Base-by-base conservation (phyloP, 2,888 invertebrate species). In the Brachyptera risi region DNA sequence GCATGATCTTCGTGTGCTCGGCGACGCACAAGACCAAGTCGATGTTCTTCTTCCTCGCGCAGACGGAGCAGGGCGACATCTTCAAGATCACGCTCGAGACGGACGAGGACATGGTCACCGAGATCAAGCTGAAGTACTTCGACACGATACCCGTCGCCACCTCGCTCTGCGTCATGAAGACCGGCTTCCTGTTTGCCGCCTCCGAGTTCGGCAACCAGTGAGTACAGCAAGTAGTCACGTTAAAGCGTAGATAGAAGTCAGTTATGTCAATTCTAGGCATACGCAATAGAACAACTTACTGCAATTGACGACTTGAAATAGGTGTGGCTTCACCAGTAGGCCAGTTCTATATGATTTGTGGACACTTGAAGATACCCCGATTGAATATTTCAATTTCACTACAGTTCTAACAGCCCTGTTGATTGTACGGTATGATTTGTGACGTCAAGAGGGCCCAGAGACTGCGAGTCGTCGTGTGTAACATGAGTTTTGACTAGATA, bases 181-280 rank as follows among this genome's bases (percentile, higher is more conserved):
- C 98, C 60, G 99, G 99, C 1, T 99, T 99, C 74, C 78, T 99
- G 17, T 99, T 99, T 79, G 92, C 98, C 9, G 98, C 98, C 1
- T 91, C 94, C 26, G 99, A 99, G 78, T 99, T 98, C 84, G 98
- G 98, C 69, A 99, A 99, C 79, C 99, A 99, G 96, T 97, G 81
- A 91, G 96, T 91, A 31, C 31, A 31, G 31, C 7, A 31, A n/a
- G n/a, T n/a, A n/a, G n/a, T 31, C 11, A 7, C 31, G 11, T 31
- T 31, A 31, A n/a, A n/a, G n/a, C n/a, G n/a, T 31, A 7, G 31
- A 31, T 31, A 7, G 31, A 31, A 31, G 31, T 11, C 31, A 31
- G 31, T 31, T 7, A n/a, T n/a, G n/a, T n/a, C n/a, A n/a, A n/a
- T n/a, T n/a, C n/a, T n/a, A n/a, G n/a, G n/a, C n/a, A n/a, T n/a